Evolutionary conservation across 2,113 vertebrate genomes (phyloP).

Genomic region (Catharus minimus): DNA sequence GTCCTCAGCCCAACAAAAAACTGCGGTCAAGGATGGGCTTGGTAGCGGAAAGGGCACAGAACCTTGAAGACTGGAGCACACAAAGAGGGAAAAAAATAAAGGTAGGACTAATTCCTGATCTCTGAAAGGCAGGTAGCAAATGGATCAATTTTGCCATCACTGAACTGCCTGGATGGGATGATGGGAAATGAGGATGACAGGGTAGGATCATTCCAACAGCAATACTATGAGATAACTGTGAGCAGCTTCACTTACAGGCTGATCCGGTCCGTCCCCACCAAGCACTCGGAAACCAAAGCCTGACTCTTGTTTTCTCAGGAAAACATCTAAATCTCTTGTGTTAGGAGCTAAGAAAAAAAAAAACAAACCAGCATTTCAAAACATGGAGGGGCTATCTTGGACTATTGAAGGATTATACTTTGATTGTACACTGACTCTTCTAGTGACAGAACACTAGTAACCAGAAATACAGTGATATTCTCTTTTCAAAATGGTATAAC

Average conservation of each 20-base stretch:
- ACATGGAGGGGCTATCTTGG: not conserved
- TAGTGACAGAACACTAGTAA: not conserved
- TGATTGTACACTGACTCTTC: not conserved
- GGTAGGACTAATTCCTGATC: not conserved
- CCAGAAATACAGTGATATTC: not conserved
- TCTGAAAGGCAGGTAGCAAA: not conserved
- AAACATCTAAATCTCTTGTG: conserved; percentile 94
- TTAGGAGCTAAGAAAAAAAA: conserved; percentile 81
- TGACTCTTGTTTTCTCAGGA: conserved; percentile 93
- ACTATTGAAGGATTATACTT: not conserved
- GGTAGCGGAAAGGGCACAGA: not conserved
- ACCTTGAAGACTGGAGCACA: not conserved
- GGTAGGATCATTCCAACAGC: not conserved
- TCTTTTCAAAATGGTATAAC: not conserved
- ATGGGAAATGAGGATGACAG: not conserved
- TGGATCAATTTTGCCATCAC: not conserved
- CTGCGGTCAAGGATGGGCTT: not conserved
- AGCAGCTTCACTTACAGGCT: conserved; percentile 83
- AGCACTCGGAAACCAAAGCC: conserved; percentile 97
- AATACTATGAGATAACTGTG: not conserved
- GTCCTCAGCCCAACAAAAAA: not conserved
- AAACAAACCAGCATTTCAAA: not conserved
- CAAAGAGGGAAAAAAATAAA: not conserved
- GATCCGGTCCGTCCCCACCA: conserved; percentile 93
- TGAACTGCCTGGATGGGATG: not conserved